Percentiles rank a stretch among this genome's conserved stretches.
phyloP scores from a whole-genome alignment of 2,888 invertebrate species.

The Emmelina monodactyla region DNA sequence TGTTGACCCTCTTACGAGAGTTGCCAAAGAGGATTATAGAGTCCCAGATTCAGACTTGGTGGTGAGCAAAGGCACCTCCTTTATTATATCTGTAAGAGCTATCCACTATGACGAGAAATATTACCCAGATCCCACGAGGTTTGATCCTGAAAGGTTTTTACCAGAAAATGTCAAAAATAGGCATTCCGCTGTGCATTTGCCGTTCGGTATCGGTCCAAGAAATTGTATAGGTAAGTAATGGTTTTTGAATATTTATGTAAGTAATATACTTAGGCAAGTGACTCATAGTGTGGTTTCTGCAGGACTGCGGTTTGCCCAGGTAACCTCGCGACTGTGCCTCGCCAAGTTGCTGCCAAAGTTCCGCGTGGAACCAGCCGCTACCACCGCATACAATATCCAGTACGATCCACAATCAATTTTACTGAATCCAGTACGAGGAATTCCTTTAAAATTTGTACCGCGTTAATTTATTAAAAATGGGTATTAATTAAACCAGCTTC shows the following conservation, averaged over 20 bases:
- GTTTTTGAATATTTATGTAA: too few relatives aligned
- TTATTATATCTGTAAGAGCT: slow-evolving; percentile 19
- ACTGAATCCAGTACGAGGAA: slow-evolving; percentile 10
- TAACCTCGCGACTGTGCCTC: slow-evolving; percentile 13
- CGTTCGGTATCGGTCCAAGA: slow-evolving; percentile 30
- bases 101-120: slow-evolving; percentile 26
- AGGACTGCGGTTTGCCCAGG: slow-evolving; percentile 15
- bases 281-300: too few relatives aligned
- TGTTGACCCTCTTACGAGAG: slow-evolving; percentile 14
- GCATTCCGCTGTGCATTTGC: slow-evolving; percentile 21
- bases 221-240: slow-evolving; percentile 28
- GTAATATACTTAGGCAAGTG: too few relatives aligned
- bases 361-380: slow-evolving; percentile 9
- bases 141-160: slow-evolving; percentile 25
- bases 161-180: slow-evolving; percentile 16
- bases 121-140: slow-evolving; percentile 23
- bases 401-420: slow-evolving; percentile 7
- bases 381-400: slow-evolving; percentile 2
- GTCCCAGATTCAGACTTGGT: slow-evolving; percentile 17
- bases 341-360: slow-evolving; percentile 12
- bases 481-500: too few relatives aligned
- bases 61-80: slow-evolving; percentile 21
- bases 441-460: slow-evolving; percentile 10
- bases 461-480: too few relatives aligned
- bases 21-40: slow-evolving; percentile 12